Conservation (phyloP, 1,140 invertebrate species). For the Drosophila dunni region DNA sequence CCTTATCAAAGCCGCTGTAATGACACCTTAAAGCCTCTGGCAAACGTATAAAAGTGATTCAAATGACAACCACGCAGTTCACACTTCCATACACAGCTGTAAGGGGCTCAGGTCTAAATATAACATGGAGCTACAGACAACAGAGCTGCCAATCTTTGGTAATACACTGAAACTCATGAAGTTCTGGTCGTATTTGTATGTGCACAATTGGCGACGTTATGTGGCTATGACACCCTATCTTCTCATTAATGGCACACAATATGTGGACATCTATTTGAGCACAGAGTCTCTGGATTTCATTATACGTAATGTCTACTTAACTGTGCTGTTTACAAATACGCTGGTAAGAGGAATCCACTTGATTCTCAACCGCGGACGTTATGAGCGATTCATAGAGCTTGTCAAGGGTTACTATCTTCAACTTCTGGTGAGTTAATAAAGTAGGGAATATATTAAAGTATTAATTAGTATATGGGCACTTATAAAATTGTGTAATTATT, state of each 20-base stretch:
- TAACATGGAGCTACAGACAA: slow-evolving; percentile 22
- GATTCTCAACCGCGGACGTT: slow-evolving; percentile 58
- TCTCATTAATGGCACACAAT: slow-evolving; percentile 70
- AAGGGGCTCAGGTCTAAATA: not conserved
- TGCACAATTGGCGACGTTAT: slow-evolving; percentile 77
- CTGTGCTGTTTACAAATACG: slow-evolving; percentile 72
- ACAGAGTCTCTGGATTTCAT: slow-evolving; percentile 72
- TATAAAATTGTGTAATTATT: too few relatives aligned
- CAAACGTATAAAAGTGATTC: slow-evolving; percentile 4
- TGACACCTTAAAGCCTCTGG: slow-evolving; percentile 8
- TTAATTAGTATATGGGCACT: too few relatives aligned
- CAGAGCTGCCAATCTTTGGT: slow-evolving; percentile 66
- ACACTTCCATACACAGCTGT: not conserved
- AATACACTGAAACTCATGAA: slow-evolving; percentile 69
- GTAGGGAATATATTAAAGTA: not conserved
- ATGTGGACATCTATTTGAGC: slow-evolving; percentile 73
- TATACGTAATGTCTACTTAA: slow-evolving; percentile 70
- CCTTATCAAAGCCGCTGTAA: slow-evolving; percentile 8
- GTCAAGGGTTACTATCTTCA: slow-evolving; percentile 55
- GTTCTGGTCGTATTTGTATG: slow-evolving; percentile 76
- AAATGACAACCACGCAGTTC: not conserved
- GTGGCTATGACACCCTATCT: slow-evolving; percentile 61
- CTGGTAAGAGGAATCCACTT: slow-evolving; percentile 56
- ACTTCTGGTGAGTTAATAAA: slow-evolving; percentile 41
- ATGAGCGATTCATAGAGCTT: slow-evolving; percentile 59